Evolutionary conservation across 2,113 vertebrate species (phyloP).

Genomic region (Malurus elegans): DNA sequence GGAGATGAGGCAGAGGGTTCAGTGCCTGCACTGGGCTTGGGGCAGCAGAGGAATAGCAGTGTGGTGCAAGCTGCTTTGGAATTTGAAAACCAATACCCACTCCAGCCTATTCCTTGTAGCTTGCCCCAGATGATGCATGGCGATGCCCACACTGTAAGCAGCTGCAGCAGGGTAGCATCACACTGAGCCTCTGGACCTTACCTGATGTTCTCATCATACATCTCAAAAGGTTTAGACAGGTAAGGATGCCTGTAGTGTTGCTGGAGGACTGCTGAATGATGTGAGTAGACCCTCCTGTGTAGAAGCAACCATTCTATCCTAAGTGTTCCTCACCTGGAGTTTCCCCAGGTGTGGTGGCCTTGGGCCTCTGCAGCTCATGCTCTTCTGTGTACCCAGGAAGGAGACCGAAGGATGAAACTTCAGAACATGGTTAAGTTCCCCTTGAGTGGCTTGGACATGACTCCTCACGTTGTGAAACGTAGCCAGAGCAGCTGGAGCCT

Average conservation of each 20-base stretch:
- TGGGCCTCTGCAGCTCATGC: background rate
- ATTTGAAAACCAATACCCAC: background rate
- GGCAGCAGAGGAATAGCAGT: background rate
- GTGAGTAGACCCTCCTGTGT: background rate
- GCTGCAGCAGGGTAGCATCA: constrained; percentile 96
- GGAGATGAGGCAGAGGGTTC: background rate
- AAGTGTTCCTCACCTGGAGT: background rate
- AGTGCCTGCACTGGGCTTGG: background rate
- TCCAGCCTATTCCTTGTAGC: constrained; percentile 69
- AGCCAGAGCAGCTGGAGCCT: constrained; percentile 97
- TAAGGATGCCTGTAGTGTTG: constrained; percentile 51
- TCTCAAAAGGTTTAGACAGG: constrained; percentile 96
- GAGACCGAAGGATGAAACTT: constrained; percentile 90
- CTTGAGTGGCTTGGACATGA: constrained; percentile 92
- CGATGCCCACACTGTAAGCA: constrained; percentile 98
- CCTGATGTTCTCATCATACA: constrained; percentile 97
- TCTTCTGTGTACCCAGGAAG: constrained; percentile 77
- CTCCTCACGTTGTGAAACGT: constrained; percentile 93
- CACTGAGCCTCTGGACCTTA: constrained; percentile 95
- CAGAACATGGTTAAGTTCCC: constrained; percentile 96
- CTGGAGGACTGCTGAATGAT: background rate
- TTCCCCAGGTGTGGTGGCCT: background rate
- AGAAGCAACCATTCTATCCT: background rate
- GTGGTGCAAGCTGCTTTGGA: background rate
- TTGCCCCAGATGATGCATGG: constrained; percentile 96